Evolutionary conservation across 2,113 vertebrate genomes (phyloP).

Genomic region (Scatophagus argus): DNA sequence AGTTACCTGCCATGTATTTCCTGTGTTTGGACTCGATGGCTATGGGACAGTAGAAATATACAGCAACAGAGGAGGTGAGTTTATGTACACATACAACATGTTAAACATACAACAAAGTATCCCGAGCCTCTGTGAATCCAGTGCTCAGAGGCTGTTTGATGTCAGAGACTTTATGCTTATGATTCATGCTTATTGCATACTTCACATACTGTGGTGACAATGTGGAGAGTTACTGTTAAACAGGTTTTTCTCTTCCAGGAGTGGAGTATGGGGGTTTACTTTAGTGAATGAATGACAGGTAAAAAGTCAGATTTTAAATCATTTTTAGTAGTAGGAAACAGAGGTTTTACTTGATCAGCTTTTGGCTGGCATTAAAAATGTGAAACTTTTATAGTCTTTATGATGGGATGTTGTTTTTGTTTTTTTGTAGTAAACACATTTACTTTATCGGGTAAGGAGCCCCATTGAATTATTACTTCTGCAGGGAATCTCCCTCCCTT

Average conservation of each 20-base stretch:
- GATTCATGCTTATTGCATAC: background rate
- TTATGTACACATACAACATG: background rate
- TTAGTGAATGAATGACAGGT: background rate
- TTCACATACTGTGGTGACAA: background rate
- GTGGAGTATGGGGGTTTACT: background rate
- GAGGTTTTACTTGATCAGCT: background rate
- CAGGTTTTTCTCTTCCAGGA: background rate
- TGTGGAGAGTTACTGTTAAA: background rate
- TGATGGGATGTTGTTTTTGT: background rate
- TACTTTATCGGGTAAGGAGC: no score
- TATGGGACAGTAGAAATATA: background rate
- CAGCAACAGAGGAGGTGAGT: conserved; percentile 3
- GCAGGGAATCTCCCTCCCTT: no score
- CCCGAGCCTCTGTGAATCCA: background rate
- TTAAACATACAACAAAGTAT: no score
- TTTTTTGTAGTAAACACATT: no score
- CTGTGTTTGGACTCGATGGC: background rate
- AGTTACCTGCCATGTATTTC: background rate
- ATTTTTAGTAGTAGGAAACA: background rate
- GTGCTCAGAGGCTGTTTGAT: background rate
- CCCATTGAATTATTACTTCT: no score
- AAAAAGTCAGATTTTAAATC: background rate
- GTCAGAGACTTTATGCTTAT: background rate
- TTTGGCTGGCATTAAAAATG: background rate
- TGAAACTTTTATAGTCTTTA: background rate